Evolutionary conservation across 2,797 vertebrate genomes (phyloP).

Genomic region (Craterocephalus amniculus): DNA sequence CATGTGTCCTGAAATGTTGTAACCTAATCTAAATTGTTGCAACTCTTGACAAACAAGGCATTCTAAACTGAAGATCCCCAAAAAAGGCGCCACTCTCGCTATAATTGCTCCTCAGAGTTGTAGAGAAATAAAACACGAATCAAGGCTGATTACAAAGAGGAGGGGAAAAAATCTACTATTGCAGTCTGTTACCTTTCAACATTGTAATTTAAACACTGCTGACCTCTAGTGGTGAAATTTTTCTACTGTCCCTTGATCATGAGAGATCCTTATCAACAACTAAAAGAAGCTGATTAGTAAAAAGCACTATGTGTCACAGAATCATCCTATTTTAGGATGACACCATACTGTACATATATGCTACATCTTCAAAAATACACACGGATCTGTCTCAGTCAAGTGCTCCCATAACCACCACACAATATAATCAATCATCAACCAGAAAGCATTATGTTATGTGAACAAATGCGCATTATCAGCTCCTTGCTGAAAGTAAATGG

Average conservation of each 20-base stretch:
- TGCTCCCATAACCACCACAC: not conserved
- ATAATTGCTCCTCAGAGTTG: not conserved
- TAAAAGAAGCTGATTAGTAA: not conserved
- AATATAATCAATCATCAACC: not conserved
- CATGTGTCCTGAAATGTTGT: constrained; percentile 1
- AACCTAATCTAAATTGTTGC: not conserved
- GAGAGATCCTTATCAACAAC: not conserved
- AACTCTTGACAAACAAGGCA: constrained; percentile 1
- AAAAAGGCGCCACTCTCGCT: constrained; percentile 8
- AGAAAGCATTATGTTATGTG: not conserved
- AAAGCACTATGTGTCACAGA: not conserved
- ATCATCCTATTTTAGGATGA: not conserved
- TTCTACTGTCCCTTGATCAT: not conserved
- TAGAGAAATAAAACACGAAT: constrained; percentile 1
- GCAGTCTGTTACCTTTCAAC: not conserved
- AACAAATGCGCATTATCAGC: not conserved
- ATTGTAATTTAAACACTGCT: constrained; percentile 29
- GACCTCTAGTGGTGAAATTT: constrained; percentile 48
- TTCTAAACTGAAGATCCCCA: not conserved
- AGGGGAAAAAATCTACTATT: not conserved
- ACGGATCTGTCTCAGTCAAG: not conserved
- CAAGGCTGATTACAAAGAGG: not conserved
- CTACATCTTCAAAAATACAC: not conserved
- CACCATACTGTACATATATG: not conserved
- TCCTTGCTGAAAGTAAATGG: not conserved